Base-by-base conservation (phyloP, 2,113 vertebrate species). In the Neogobius melanostomus region DNA sequence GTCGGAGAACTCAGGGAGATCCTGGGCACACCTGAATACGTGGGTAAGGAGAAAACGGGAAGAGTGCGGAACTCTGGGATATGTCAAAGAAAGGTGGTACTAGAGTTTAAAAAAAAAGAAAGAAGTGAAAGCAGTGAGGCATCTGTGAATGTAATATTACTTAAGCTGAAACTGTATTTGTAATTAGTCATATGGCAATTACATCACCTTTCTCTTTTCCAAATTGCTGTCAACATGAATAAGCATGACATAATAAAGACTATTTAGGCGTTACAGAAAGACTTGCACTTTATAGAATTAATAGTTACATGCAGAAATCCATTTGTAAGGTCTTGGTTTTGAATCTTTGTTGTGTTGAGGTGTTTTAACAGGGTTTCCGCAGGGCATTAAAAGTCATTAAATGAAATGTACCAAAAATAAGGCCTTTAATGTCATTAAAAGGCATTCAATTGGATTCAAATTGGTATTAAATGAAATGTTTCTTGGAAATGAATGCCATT, bases 1-100 rank as follows among this genome's bases (percentile, higher is more conserved):
- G 85, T 82, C 0, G 89, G 86, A 64, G 97, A 98, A 45, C 94
- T 98, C 69, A 84, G 97, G 17, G 96, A 98, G 87, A 98, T 99
- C 75, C 93, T 98, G 90, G 97, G 97, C 68, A 99, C 97, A 0
- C 96, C 96, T 7, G 97, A 99, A 71, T 99, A 99, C 36, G 93
- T 98, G 48, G 97, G 97, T 98, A 96, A 88, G 93, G 28, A 59
- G 28, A 15, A 59, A 21, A 56, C 17, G 10, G 54, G 28, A 57
- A 57, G 54, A 7, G 46, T 47, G 54, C 17, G 12, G 10, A 36
- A 17, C 5, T 57, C 11, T 11, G 54, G 6, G 11, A 8, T 50
- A 56, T 56, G n/a, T 44, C 17, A 8, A n/a, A 12, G 7, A 6
- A 49, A n/a, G 4, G 36, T 15, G 17, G 21, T 45, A 61, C 14